Conservation (phyloP, 2,888 invertebrate species). For the Zeuzera pyrina region DNA sequence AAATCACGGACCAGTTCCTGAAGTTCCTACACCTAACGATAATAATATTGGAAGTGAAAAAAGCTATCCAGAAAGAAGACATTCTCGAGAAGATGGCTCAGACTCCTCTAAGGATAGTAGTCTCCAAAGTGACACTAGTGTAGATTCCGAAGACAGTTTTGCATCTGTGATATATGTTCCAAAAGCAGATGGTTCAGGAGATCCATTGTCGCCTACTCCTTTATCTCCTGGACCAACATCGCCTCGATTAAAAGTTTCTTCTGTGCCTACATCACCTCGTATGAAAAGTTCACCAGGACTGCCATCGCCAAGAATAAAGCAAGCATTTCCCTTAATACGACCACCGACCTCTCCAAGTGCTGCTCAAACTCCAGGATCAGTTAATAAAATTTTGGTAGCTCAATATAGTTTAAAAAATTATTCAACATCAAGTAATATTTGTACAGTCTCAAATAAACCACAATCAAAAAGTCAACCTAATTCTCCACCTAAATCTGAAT, state of each 20-base stretch:
- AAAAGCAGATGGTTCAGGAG: slow-evolving; percentile 78
- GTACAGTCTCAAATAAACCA: slow-evolving; percentile 39
- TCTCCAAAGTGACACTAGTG: slow-evolving; percentile 93
- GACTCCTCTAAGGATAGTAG: slow-evolving; percentile 92
- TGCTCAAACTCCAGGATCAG: slow-evolving; percentile 59
- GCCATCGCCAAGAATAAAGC: slow-evolving; percentile 77
- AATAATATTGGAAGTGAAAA: slow-evolving; percentile 59
- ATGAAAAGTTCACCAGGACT: slow-evolving; percentile 80
- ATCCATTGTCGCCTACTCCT: slow-evolving; percentile 74
- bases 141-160: slow-evolving; percentile 94
- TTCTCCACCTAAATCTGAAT: slow-evolving; percentile 61
- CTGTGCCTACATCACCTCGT: slow-evolving; percentile 85
- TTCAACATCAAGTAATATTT: slow-evolving; percentile 41
- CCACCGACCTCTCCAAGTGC: slow-evolving; percentile 75
- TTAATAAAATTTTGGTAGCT: slow-evolving; percentile 72
- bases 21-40: slow-evolving; percentile 60
- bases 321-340: slow-evolving; percentile 75
- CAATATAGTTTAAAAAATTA: slow-evolving; percentile 72
- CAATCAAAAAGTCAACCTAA: slow-evolving; percentile 65
- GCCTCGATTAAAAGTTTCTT: slow-evolving; percentile 76
- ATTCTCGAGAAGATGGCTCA: slow-evolving; percentile 90
- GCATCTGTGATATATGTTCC: slow-evolving; percentile 94
- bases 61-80: slow-evolving; percentile 76
- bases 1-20: slow-evolving; percentile 66
- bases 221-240: slow-evolving; percentile 76